phyloP scores from a whole-genome alignment of 2,888 invertebrate species.

The Sympetrum striolatum region DNA sequence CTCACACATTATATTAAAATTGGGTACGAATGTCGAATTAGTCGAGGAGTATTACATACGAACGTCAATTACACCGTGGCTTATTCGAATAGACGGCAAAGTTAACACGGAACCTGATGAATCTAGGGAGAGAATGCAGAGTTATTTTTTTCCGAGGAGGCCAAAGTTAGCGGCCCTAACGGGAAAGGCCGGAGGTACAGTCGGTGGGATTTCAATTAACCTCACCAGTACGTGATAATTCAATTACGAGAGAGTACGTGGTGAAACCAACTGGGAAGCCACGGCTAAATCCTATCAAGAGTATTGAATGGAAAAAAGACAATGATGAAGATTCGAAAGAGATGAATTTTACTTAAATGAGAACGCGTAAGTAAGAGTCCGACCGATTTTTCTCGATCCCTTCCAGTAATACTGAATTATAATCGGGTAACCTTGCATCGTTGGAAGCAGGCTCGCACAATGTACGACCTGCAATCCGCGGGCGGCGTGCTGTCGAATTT shows the following conservation, averaged over 20 bases:
- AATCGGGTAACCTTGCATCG: too few relatives aligned
- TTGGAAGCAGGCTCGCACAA: too few relatives aligned
- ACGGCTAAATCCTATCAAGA: background rate
- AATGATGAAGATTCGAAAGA: background rate
- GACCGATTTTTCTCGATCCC: too few relatives aligned
- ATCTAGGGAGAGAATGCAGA: background rate
- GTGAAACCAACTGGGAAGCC: background rate
- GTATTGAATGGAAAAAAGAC: background rate
- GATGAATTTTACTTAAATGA: too few relatives aligned
- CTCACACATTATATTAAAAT: too few relatives aligned
- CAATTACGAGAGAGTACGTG: background rate
- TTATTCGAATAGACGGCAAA: background rate
- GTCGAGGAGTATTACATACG: background rate
- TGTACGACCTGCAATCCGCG: too few relatives aligned
- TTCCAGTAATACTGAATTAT: too few relatives aligned
- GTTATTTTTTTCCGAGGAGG: background rate
- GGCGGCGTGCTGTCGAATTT: too few relatives aligned
- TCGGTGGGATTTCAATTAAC: background rate
- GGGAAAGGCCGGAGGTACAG: background rate
- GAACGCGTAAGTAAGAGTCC: too few relatives aligned
- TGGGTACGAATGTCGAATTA: background rate
- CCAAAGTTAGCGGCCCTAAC: background rate
- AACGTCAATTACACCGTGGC: background rate
- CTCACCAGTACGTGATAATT: background rate
- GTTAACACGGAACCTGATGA: background rate